Percentiles rank a stretch among this genome's conserved stretches.
Evolutionary conservation across 2,113 vertebrate genomes (phyloP).

Genomic region (Arenaria interpres): DNA sequence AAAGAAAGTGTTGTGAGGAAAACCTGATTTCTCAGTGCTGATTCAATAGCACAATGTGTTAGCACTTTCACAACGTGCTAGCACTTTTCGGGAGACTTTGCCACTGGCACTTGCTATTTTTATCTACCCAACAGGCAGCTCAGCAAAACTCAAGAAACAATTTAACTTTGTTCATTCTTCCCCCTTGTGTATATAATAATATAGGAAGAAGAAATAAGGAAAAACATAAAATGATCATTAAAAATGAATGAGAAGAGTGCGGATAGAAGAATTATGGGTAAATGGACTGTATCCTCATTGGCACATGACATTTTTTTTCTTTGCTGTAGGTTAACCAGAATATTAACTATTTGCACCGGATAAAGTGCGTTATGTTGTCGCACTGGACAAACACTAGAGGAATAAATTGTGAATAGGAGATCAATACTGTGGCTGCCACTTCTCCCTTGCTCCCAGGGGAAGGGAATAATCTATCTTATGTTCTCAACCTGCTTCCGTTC

Average conservation of each 20-base stretch:
- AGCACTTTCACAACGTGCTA: conserved; percentile 37
- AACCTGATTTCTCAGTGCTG: conserved; percentile 66
- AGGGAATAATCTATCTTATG: background rate
- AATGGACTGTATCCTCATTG: background rate
- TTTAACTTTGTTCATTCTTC: conserved; percentile 57
- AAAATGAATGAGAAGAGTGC: conserved; percentile 38
- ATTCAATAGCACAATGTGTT: conserved; percentile 62
- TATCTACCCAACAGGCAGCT: conserved; percentile 63
- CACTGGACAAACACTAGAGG: background rate
- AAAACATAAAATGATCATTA: conserved; percentile 56
- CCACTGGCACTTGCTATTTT: conserved; percentile 69
- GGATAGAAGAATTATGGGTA: conserved; percentile 18
- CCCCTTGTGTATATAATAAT: conserved; percentile 37
- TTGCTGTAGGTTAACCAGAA: conserved; percentile 20
- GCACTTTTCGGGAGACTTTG: conserved; percentile 50
- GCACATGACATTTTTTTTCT: background rate
- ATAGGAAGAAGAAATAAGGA: conserved; percentile 26
- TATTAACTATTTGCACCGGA: conserved; percentile 30
- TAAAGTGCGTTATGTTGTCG: background rate
- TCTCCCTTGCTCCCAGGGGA: background rate
- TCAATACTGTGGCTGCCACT: background rate
- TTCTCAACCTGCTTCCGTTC: background rate
- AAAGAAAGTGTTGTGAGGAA: conserved; percentile 33
- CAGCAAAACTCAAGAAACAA: conserved; percentile 64
- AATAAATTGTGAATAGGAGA: background rate